phyloP scores from a whole-genome alignment of 2,888 invertebrate species.

The Caradrina clavipalpis region DNA sequence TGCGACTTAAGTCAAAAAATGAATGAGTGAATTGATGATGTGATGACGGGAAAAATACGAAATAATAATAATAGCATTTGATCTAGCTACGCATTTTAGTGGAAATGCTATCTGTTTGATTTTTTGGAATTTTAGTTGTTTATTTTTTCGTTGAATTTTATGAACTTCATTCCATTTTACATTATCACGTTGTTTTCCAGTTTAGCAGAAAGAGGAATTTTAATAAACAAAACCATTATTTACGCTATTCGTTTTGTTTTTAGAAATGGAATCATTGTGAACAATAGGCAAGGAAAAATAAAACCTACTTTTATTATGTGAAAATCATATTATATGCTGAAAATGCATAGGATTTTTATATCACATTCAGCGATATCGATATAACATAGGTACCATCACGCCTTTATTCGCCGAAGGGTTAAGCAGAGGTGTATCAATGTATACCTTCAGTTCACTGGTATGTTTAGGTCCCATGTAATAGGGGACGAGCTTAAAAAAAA shows the following conservation, averaged over 20 bases:
- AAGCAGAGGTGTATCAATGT: too few species aligned
- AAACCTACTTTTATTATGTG: neutral
- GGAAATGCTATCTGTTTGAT: conserved; percentile 1
- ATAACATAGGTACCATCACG: too few species aligned
- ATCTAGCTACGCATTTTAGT: neutral
- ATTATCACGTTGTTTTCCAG: neutral
- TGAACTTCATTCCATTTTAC: neutral
- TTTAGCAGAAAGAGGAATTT: neutral
- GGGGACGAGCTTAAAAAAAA: too few species aligned
- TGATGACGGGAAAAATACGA: too few species aligned
- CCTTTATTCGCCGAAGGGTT: too few species aligned
- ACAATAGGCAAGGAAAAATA: too few species aligned
- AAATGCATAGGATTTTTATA: neutral
- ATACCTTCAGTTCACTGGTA: too few species aligned
- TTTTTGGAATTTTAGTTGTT: neutral
- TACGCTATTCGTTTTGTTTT: neutral
- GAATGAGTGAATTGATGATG: too few species aligned
- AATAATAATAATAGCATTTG: too few species aligned
- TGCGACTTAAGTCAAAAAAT: too few species aligned
- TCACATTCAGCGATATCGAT: neutral
- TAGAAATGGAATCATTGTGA: neutral
- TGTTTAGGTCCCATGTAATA: too few species aligned
- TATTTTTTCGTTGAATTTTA: neutral
- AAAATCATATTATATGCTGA: neutral
- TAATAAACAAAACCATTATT: neutral